Evolutionary conservation across 2,797 vertebrate species (phyloP).

Genomic region (Pampus argenteus): DNA sequence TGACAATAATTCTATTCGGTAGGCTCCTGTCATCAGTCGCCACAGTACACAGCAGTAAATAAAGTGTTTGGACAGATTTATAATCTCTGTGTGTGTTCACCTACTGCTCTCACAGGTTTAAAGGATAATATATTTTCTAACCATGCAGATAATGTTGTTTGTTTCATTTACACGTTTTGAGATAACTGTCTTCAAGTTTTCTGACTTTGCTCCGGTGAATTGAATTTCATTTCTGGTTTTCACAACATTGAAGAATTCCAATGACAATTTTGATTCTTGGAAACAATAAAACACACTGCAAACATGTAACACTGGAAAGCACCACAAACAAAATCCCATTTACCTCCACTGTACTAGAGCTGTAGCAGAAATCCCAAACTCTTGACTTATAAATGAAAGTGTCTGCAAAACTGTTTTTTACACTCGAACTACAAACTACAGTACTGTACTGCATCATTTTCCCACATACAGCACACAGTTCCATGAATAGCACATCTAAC

Average conservation of each 20-base stretch:
- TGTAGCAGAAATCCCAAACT: background rate
- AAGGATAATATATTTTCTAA: background rate
- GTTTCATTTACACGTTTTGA: background rate
- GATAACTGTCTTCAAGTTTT: background rate
- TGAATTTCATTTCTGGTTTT: background rate
- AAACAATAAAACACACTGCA: background rate
- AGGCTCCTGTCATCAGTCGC: constrained; percentile 50
- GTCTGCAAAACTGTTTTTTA: background rate
- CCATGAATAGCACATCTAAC: constrained; percentile 56
- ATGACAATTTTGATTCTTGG: background rate
- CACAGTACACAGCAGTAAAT: constrained; percentile 38
- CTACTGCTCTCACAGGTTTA: constrained; percentile 19
- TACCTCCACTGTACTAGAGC: background rate
- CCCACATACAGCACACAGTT: constrained; percentile 26
- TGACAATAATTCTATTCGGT: constrained; percentile 78
- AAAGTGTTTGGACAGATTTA: constrained; percentile 40
- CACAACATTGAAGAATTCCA: background rate
- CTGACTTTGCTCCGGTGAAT: too few relatives aligned
- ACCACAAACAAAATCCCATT: background rate
- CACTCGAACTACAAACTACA: constrained; percentile 7
- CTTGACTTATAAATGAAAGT: background rate
- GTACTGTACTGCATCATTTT: constrained; percentile 14
- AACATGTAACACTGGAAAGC: background rate
- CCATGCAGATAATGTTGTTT: background rate
- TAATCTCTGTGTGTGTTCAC: constrained; percentile 34